phyloP scores from a whole-genome alignment of 2,113 vertebrate genomes.

The Bubalus kerabau region DNA sequence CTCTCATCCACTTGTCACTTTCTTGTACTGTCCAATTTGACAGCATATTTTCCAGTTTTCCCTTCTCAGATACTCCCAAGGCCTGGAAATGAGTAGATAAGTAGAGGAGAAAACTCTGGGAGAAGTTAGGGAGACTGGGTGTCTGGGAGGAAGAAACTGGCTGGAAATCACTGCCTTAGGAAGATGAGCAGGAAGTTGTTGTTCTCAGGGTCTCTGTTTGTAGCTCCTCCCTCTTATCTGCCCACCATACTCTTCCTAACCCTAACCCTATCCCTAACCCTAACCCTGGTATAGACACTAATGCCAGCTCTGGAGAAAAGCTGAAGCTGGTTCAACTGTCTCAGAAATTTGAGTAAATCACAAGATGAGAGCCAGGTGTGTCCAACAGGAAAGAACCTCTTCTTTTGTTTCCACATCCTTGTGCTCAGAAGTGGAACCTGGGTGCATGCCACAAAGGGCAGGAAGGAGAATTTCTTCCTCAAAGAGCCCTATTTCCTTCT shows the following conservation, averaged over 20 bases:
- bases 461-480: not conserved
- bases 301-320: not conserved
- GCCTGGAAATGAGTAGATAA: conserved; percentile 41
- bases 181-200: not conserved
- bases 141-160: rapidly evolving
- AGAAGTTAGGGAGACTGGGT: not conserved
- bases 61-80: conserved; percentile 3
- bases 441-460: not conserved
- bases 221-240: not conserved
- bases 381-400: not conserved
- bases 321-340: not conserved
- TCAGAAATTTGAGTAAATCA: conserved; percentile 10
- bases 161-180: not conserved
- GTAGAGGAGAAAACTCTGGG: not conserved
- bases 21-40: conserved; percentile 15
- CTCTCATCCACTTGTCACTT: conserved; percentile 38
- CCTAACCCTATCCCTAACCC: not conserved
- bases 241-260: not conserved
- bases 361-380: not conserved
- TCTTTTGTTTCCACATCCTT: not conserved
- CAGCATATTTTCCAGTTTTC: conserved; percentile 53
- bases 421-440: not conserved
- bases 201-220: not conserved
- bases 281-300: not conserved
- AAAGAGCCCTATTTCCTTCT: not conserved